Conservation (phyloP, 2,797 vertebrate species). For the Rallus crepitans region DNA sequence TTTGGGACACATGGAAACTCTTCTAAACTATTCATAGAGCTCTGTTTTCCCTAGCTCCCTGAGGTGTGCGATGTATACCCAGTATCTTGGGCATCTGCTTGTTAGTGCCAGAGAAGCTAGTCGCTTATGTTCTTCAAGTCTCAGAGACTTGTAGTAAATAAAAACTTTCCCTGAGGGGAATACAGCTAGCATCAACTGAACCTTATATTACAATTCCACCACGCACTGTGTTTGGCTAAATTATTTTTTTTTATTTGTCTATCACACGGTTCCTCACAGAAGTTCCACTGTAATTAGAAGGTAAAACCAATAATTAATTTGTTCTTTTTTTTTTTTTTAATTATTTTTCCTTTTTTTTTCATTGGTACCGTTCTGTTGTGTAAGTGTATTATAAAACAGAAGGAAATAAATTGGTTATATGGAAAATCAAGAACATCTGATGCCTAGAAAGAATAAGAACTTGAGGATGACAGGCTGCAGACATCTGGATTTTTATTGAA, state of each 20-base stretch:
- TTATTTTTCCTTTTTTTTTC: neutral
- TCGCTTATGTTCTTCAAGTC: neutral
- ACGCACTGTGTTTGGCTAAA: rapidly evolving
- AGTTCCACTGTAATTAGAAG: neutral
- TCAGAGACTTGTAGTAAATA: neutral
- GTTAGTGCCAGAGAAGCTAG: neutral
- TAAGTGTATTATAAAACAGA: neutral
- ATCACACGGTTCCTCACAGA: neutral
- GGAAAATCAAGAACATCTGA: slow-evolving; percentile 44
- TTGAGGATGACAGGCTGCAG: neutral
- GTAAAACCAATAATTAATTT: neutral
- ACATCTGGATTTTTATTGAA: slow-evolving; percentile 36
- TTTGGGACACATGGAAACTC: slow-evolving; percentile 18
- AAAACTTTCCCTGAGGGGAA: neutral
- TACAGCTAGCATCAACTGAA: neutral
- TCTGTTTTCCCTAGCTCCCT: neutral
- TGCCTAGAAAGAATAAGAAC: neutral
- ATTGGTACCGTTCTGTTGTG: neutral
- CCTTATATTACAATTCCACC: neutral
- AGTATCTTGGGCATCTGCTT: neutral
- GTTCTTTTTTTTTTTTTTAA: neutral
- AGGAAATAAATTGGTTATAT: neutral
- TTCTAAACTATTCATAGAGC: neutral
- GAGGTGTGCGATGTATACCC: neutral
- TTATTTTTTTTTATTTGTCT: neutral